Evolutionary conservation across 2,113 vertebrate species (phyloP).

Genomic region (Callipepla squamata): DNA sequence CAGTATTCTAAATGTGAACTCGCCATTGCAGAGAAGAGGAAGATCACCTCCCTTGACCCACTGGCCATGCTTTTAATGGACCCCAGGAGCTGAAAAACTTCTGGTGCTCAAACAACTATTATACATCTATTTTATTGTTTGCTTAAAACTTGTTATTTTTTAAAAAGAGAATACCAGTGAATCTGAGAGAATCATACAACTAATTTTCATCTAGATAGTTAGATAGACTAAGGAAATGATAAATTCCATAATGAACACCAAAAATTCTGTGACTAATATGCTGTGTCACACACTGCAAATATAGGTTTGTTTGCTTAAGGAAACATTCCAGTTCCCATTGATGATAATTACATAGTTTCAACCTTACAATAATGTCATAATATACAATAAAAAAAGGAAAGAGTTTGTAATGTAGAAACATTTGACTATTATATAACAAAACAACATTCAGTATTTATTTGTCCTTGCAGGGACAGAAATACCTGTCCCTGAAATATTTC

Average conservation of each 20-base stretch:
- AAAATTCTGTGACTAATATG: not conserved
- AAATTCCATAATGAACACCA: not conserved
- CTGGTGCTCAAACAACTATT: not conserved
- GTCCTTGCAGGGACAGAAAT: not conserved
- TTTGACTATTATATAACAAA: not conserved
- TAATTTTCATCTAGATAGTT: not conserved
- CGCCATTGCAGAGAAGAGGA: no score
- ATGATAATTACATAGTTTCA: not conserved
- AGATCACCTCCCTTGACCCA: no score
- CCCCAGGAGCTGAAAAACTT: not conserved
- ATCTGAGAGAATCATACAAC: not conserved
- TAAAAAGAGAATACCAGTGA: not conserved
- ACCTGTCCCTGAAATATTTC: no score
- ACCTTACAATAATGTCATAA: not conserved
- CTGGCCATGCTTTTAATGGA: no score
- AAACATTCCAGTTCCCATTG: not conserved
- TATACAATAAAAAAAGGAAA: not conserved
- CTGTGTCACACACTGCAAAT: not conserved
- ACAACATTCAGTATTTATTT: not conserved
- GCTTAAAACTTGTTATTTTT: not conserved
- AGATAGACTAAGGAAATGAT: not conserved
- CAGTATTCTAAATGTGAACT: no score
- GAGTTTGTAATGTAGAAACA: not conserved
- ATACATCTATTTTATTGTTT: not conserved
- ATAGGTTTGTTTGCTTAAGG: not conserved